Evolutionary conservation across 2,888 invertebrate genomes (phyloP), one percentile per base, ranked within the genome.

Genomic region (Linyphia triangularis): DNA sequence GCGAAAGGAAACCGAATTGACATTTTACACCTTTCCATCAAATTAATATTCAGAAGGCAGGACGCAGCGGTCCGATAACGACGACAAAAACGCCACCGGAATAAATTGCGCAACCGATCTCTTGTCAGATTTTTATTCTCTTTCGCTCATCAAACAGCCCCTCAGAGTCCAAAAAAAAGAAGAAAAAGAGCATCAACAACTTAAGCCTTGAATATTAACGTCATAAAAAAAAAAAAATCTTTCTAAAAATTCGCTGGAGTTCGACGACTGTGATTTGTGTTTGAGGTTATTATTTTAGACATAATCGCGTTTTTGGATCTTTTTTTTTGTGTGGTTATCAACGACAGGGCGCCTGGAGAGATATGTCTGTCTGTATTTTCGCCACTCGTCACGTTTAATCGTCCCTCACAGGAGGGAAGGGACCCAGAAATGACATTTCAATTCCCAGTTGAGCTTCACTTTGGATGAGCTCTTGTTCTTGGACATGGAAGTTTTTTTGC

Each of bases 11-110:
- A 40, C 28, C 43, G 3, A 78, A 78, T 75, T 88, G 86, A 88
- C 86, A 43, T 67, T 43, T 88, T 81, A 88, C 86, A 88, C 81
- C 57, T 59, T 81, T 65, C 81, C 69, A 72, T 88, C 86, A 82
- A 75, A 73, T 88, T 88, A 88, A 75, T 65, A 88, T 88, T 73
- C 86, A 61, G 4, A 43, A 30, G 16, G 19, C 77, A 22, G 70
- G 43, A 37, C 33, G n/a, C 69, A 19, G 37, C 19, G 7, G 33
- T n/a, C 37, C 51, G 86, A 81, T 88, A 88, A 88, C 78, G 43
- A 40, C n/a, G 10, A 19, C 51, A 40, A 33, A 78, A 59, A 69
- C 77, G 78, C 51, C 63, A 26, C n/a, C 30, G 28, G 85, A 72
- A 79, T 65, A 79, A 73, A 79, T 67, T 43, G 19, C 70, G 63